phyloP scores from a whole-genome alignment of 2,113 vertebrate genomes.

The Xyliphius kryptos region DNA sequence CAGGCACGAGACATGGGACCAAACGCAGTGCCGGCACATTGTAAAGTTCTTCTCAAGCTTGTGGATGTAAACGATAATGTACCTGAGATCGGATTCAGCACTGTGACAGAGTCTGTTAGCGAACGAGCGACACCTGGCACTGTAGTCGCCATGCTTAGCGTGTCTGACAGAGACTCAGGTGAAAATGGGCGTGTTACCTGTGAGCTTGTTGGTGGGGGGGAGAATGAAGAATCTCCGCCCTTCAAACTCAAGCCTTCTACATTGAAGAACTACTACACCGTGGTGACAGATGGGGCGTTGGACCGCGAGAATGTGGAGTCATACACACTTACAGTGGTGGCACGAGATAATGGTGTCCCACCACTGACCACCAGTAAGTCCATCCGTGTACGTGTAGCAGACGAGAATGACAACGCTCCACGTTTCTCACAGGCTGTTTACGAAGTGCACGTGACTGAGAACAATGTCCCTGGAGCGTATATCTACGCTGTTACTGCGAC shows the following conservation, averaged over 20 bases:
- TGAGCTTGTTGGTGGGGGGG: constrained; percentile 70
- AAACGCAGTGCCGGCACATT: constrained; percentile 93
- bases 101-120: constrained; percentile 91
- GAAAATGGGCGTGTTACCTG: constrained; percentile 92
- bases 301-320: constrained; percentile 84
- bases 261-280: constrained; percentile 90
- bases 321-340: constrained; percentile 88
- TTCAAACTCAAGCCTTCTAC: constrained; percentile 91
- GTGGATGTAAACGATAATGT: constrained; percentile 94
- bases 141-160: constrained; percentile 91
- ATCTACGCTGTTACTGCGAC: constrained; percentile 90
- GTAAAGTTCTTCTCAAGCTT: constrained; percentile 92
- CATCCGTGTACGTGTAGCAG: constrained; percentile 88
- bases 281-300: constrained; percentile 86
- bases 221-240: constrained; percentile 66
- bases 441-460: constrained; percentile 92
- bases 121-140: constrained; percentile 89
- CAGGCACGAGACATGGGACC: constrained; percentile 94
- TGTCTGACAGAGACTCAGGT: constrained; percentile 89
- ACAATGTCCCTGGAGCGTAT: constrained; percentile 93
- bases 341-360: constrained; percentile 81
- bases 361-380: constrained; percentile 84
- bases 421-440: constrained; percentile 86
- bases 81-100: constrained; percentile 94
- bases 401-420: constrained; percentile 95